These are phyloP conservation scores for Ochropleura leucogaster DNA, from an alignment of 2,888 invertebrate genomes.

Conservation along the genomic window DNA sequence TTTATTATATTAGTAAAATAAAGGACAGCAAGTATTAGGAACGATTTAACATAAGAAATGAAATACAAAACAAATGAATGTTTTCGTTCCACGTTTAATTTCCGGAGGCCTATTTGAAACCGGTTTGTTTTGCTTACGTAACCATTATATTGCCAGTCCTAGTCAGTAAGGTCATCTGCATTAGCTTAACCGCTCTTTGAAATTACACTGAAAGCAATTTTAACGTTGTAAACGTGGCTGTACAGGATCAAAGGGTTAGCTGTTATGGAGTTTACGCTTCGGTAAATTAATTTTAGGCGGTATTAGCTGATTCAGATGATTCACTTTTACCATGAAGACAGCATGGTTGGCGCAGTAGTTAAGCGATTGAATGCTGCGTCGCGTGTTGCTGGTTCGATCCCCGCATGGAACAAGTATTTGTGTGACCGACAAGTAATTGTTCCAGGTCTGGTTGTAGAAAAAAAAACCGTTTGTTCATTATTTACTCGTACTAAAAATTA, in stretches of 20 bases:
- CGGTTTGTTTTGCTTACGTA: conserved; percentile 1
- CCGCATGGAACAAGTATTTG: too few relatives aligned
- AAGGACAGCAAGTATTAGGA: background rate
- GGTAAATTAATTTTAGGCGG: background rate
- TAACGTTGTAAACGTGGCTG: conserved; percentile 10
- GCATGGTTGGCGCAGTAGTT: too few relatives aligned
- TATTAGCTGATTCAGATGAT: too few relatives aligned
- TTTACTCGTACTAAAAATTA: too few relatives aligned
- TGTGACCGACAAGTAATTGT: too few relatives aligned
- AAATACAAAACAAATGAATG: conserved; percentile 16
- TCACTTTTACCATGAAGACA: too few relatives aligned
- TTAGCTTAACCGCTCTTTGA: conserved; percentile 3
- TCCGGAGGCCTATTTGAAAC: conserved; percentile 4
- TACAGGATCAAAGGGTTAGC: conserved; percentile 21
- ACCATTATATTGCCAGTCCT: background rate
- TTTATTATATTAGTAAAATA: too few relatives aligned
- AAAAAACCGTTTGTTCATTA: too few relatives aligned
- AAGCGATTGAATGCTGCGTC: too few relatives aligned
- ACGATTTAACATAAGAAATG: background rate
- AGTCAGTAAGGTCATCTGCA: conserved; percentile 4
- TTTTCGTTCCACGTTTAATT: conserved; percentile 31
- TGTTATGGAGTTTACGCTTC: background rate
- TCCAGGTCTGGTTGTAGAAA: too few relatives aligned
- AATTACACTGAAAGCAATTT: conserved; percentile 29
- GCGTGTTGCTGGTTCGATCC: too few relatives aligned